These are phyloP conservation scores for Centroberyx gerrardi DNA, from an alignment of 2,797 vertebrate species.

Conservation along the genomic window DNA sequence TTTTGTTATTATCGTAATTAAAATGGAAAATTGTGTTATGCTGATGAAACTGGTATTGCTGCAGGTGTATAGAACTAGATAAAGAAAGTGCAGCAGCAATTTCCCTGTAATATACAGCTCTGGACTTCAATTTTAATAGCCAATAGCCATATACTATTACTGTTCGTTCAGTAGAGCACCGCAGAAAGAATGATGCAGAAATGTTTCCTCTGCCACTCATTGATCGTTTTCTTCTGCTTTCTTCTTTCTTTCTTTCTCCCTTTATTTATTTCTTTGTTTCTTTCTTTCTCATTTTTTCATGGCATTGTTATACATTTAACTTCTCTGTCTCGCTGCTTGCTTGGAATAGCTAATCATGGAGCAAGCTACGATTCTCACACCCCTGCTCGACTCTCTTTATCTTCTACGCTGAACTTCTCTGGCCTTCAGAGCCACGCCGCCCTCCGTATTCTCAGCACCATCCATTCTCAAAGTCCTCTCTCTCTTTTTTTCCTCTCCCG, in stretches of 20 bases:
- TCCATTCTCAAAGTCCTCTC: constrained; percentile 49
- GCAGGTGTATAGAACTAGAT: neutral
- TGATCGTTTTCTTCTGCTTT: constrained; percentile 20
- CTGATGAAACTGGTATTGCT: constrained; percentile 1
- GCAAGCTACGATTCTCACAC: constrained; percentile 36
- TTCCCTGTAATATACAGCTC: neutral
- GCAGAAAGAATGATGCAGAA: neutral
- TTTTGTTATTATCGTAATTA: too few species aligned
- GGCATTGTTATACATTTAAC: neutral
- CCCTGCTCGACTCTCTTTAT: constrained; percentile 48
- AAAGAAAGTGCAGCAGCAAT: neutral
- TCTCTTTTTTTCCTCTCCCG: constrained; percentile 11
- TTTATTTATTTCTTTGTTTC: neutral
- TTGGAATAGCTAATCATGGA: constrained; percentile 29
- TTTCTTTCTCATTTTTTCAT: neutral
- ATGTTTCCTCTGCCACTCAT: constrained; percentile 3
- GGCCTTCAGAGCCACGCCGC: constrained; percentile 52
- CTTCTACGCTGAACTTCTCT: constrained; percentile 55
- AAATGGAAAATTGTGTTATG: neutral
- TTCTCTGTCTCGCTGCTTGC: constrained; percentile 9
- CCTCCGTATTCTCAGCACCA: constrained; percentile 36
- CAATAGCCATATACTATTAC: neutral
- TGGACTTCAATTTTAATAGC: constrained; percentile 8
- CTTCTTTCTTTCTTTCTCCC: neutral
- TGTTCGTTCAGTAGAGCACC: constrained; percentile 19